phyloP scores from a whole-genome alignment of 1,140 invertebrate species.

The Microplitis demolitor region DNA sequence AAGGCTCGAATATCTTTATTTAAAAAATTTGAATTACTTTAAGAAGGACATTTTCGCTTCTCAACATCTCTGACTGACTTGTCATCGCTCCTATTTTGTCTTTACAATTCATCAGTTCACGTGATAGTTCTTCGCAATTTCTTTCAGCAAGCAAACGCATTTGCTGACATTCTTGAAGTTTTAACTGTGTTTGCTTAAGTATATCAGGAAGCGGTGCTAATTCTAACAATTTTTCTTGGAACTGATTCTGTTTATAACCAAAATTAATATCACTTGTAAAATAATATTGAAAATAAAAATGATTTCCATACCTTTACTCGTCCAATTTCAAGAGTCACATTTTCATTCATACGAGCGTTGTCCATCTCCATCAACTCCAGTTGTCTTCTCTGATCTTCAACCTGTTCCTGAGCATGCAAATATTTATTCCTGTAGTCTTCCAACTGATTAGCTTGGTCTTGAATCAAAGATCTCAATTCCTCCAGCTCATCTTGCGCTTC shows the following conservation, averaged over 20 bases:
- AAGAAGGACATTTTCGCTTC: slow-evolving; percentile 42
- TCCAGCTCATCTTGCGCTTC: slow-evolving; percentile 71
- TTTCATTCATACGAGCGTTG: slow-evolving; percentile 75
- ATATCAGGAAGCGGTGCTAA: slow-evolving; percentile 74
- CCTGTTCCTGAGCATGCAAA: slow-evolving; percentile 69
- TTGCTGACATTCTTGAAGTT: slow-evolving; percentile 73
- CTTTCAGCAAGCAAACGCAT: slow-evolving; percentile 67
- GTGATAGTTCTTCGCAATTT: slow-evolving; percentile 66
- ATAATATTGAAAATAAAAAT: slow-evolving; percentile 1
- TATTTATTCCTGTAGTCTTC: slow-evolving; percentile 78
- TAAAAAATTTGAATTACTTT: slow-evolving; percentile 31
- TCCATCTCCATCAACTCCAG: slow-evolving; percentile 78
- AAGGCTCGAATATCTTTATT: not conserved
- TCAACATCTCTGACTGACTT: slow-evolving; percentile 42
- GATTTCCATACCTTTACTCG: slow-evolving; percentile 67
- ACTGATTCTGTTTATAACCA: slow-evolving; percentile 54
- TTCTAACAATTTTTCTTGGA: slow-evolving; percentile 78
- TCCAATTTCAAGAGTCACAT: slow-evolving; percentile 76
- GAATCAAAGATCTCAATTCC: slow-evolving; percentile 69
- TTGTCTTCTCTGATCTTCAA: slow-evolving; percentile 74
- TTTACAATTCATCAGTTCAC: slow-evolving; percentile 64
- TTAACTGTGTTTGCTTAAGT: slow-evolving; percentile 73
- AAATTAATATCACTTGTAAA: not conserved
- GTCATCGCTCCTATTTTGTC: slow-evolving; percentile 61
- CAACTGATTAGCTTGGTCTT: slow-evolving; percentile 72